Evolutionary conservation across 2,113 vertebrate genomes (phyloP).

Genomic region (Antechinus flavipes): DNA sequence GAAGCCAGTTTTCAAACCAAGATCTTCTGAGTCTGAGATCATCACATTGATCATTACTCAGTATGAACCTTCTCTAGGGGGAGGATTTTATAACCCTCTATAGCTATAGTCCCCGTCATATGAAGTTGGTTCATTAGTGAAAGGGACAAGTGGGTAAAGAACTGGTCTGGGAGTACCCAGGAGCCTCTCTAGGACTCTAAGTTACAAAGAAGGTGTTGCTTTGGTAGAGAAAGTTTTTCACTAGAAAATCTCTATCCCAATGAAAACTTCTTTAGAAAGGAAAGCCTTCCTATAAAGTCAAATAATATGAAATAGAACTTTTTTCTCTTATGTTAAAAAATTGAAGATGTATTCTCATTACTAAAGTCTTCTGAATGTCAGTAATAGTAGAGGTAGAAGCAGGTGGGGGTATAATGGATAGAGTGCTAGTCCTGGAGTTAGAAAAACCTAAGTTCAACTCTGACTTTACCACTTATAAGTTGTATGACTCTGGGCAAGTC

Average conservation of each 20-base stretch:
- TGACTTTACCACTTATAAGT: not conserved
- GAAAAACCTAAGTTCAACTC: not conserved
- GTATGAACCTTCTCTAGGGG: not conserved
- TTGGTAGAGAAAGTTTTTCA: not conserved
- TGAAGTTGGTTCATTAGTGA: too few species aligned
- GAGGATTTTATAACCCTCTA: not conserved
- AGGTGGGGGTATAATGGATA: not conserved
- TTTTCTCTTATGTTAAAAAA: not conserved
- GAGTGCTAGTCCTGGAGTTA: not conserved
- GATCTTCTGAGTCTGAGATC: not conserved
- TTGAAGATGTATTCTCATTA: not conserved
- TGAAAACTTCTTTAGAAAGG: not conserved
- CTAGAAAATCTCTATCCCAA: not conserved
- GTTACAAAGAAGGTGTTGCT: not conserved
- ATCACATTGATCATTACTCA: not conserved
- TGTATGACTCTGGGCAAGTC: not conserved
- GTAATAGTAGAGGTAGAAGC: not conserved
- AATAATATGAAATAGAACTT: conserved; percentile 21
- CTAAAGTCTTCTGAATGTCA: not conserved
- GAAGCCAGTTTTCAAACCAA: not conserved
- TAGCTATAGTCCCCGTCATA: not conserved
- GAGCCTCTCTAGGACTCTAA: not conserved
- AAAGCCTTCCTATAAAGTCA: not conserved
- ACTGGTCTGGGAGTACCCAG: not conserved
- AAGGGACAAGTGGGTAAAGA: not conserved